Evolutionary conservation across 2,113 vertebrate genomes (phyloP).

Genomic region (Pagrus major): DNA sequence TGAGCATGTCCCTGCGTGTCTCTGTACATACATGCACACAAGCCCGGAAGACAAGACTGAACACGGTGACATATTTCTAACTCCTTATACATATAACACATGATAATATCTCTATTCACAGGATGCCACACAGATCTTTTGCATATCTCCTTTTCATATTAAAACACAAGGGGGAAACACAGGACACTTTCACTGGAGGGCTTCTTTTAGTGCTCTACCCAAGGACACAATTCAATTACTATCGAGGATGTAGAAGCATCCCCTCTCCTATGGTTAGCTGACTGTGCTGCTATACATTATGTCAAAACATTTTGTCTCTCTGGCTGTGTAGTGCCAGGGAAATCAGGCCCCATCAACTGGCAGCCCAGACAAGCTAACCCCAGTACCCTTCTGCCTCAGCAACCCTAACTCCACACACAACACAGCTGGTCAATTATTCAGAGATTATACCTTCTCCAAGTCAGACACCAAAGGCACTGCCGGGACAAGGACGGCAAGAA

Average conservation of each 20-base stretch:
- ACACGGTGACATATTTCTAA: conserved; percentile 23
- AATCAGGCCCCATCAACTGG: conserved; percentile 22
- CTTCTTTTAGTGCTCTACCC: background rate
- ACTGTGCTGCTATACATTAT: background rate
- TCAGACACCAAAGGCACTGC: conserved; percentile 59
- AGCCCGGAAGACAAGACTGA: background rate
- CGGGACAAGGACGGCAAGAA: conserved; percentile 23
- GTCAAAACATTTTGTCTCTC: conserved; percentile 16
- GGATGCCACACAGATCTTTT: conserved; percentile 31
- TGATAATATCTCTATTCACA: conserved; percentile 1
- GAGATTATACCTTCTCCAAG: conserved; percentile 59
- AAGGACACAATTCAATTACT: conserved; percentile 2
- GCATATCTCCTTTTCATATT: conserved; percentile 69
- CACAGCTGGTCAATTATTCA: conserved; percentile 80
- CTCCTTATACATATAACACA: background rate
- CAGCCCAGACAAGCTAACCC: conserved; percentile 52
- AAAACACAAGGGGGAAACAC: conserved; percentile 41
- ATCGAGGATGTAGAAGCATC: background rate
- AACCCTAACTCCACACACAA: conserved; percentile 54
- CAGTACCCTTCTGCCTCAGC: conserved; percentile 43
- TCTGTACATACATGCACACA: background rate
- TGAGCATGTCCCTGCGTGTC: conserved; percentile 2
- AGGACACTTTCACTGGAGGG: background rate
- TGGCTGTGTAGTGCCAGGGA: background rate
- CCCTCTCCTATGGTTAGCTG: background rate